A percentile compares a stretch with the other conserved stretches of the same genome.
phyloP scores from a whole-genome alignment of 2,797 vertebrate species.

The Manis javanica region DNA sequence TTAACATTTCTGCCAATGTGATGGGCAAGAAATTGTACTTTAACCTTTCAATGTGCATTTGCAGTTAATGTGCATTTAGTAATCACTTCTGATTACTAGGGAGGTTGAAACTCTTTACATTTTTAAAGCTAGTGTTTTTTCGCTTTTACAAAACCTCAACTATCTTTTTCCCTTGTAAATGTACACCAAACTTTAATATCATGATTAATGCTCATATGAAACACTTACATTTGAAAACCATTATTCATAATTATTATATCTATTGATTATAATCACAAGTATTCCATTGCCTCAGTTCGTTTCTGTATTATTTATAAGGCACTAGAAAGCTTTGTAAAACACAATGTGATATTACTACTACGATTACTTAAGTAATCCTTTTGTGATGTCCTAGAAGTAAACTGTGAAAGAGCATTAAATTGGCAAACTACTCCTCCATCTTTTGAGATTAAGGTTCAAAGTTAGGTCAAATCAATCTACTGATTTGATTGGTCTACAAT shows the following conservation, averaged over 20 bases:
- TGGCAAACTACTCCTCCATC: not conserved
- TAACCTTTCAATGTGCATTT: not conserved
- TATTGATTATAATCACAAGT: not conserved
- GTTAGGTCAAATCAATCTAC: not conserved
- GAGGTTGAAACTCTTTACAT: not conserved
- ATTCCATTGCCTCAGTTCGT: not conserved
- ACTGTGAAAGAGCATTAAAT: not conserved
- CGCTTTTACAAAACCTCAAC: not conserved
- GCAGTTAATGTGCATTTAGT: not conserved
- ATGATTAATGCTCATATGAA: not conserved
- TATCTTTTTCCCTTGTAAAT: slow-evolving; percentile 36
- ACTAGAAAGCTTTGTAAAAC: slow-evolving; percentile 3
- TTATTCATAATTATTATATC: not conserved
- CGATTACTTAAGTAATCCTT: not conserved
- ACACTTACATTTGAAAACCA: slow-evolving; percentile 12
- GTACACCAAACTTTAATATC: not conserved
- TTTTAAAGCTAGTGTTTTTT: slow-evolving; percentile 46
- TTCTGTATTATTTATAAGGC: not conserved
- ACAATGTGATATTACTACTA: not conserved
- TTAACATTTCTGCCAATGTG: not conserved
- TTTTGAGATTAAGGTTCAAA: not conserved
- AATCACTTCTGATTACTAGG: not conserved
- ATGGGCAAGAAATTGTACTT: not conserved
- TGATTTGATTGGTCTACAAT: no score
- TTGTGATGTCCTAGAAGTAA: not conserved